Evolutionary conservation across 2,113 vertebrate genomes (phyloP).

Genomic region (Progne subis): DNA sequence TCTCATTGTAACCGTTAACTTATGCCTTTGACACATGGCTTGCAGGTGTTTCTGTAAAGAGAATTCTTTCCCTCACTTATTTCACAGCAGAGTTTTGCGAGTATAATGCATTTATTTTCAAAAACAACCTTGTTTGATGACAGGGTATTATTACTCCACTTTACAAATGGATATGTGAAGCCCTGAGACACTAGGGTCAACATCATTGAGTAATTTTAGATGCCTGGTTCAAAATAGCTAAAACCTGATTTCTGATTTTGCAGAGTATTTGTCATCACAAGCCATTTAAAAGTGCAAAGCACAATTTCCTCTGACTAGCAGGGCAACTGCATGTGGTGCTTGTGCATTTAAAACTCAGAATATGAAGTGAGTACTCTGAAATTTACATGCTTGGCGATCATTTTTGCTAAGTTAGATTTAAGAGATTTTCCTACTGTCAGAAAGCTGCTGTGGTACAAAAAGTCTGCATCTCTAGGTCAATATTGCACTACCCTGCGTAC

Average conservation of each 20-base stretch:
- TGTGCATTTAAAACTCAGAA: not conserved
- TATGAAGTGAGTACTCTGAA: not conserved
- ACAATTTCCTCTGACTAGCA: not conserved
- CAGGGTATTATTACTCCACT: not conserved
- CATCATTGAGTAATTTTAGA: not conserved
- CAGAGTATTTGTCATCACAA: not conserved
- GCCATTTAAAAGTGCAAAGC: not conserved
- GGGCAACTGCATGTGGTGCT: not conserved
- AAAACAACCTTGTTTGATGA: not conserved
- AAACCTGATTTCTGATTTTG: not conserved
- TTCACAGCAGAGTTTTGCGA: not conserved
- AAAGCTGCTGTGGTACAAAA: not conserved
- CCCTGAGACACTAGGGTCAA: not conserved
- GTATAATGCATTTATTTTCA: not conserved
- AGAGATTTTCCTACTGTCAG: not conserved
- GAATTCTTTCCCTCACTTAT: not conserved
- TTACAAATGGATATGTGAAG: not conserved
- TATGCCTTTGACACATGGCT: not conserved
- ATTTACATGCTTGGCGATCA: not conserved
- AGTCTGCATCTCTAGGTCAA: not conserved
- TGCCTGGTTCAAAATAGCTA: not conserved
- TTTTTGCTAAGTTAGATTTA: not conserved
- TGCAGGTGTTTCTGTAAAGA: not conserved
- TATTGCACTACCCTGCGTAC: not conserved
- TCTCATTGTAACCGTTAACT: not conserved